phyloP scores from a whole-genome alignment of 2,797 vertebrate genomes.

The Mormyrus hasselquistii region DNA sequence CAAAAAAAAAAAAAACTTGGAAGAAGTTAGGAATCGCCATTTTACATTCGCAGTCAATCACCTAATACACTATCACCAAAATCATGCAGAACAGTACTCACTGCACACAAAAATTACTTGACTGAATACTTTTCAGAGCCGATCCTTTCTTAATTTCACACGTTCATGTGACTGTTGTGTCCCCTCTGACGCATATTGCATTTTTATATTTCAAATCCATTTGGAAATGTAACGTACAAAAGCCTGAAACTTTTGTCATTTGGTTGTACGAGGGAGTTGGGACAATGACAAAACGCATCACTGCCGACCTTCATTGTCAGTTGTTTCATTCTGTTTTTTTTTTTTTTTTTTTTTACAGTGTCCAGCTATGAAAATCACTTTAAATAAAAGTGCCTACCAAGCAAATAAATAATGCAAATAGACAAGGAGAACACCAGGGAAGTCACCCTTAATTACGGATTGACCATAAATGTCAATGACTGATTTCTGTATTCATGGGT shows the following conservation, averaged over 20 bases:
- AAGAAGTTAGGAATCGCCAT: not conserved
- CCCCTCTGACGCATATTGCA: not conserved
- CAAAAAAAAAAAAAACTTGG: not conserved
- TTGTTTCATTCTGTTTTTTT: not conserved
- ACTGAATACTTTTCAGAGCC: not conserved
- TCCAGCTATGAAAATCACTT: not conserved
- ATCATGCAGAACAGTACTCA: not conserved
- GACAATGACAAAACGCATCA: not conserved
- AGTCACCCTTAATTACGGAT: not conserved
- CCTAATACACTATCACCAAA: not conserved
- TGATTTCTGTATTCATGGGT: not conserved
- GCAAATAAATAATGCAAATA: not conserved
- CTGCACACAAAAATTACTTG: not conserved
- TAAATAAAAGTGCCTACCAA: not conserved
- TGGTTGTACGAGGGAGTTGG: not conserved
- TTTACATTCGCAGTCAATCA: not conserved
- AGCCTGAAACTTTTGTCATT: not conserved
- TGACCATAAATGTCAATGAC: not conserved
- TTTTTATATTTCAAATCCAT: not conserved
- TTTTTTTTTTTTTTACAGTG: not conserved
- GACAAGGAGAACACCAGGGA: not conserved
- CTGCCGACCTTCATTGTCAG: not conserved
- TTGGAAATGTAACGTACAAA: not conserved
- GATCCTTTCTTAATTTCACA: not conserved
- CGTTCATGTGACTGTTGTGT: not conserved